Evolutionary conservation across 1,140 invertebrate genomes (phyloP).

Genomic region (Thaumatotibia leucotreta): DNA sequence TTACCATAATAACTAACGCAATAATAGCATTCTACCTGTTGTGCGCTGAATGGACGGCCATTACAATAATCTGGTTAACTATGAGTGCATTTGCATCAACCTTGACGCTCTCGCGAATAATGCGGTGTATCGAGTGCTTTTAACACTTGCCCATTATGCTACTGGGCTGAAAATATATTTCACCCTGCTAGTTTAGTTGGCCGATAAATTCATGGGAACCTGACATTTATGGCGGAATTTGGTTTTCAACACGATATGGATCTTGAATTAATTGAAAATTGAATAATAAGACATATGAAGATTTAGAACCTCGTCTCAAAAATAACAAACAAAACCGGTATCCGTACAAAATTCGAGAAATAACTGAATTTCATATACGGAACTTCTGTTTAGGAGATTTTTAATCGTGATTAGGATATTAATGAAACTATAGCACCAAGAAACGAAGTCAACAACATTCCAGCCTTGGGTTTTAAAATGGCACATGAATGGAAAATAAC

Average conservation of each 20-base stretch:
- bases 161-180: constrained; percentile 7
- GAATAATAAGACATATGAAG: not conserved
- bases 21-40: constrained; percentile 2
- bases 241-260: not conserved
- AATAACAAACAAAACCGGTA: too few species aligned
- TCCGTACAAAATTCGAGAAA: too few species aligned
- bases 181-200: not conserved
- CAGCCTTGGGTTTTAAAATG: not conserved
- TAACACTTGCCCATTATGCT: constrained; percentile 27
- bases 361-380: too few species aligned
- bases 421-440: not conserved
- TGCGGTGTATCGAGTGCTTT: constrained; percentile 37
- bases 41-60: not conserved
- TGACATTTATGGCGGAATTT: constrained; percentile 5
- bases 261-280: not conserved
- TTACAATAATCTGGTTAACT: constrained; percentile 14
- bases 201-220: constrained; percentile 6
- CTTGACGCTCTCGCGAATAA: constrained; percentile 43
- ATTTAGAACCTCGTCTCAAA: not conserved
- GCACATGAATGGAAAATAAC: not conserved
- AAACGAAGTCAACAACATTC: constrained; percentile 2
- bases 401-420: not conserved
- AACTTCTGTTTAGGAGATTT: too few species aligned
- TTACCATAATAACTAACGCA: not conserved
- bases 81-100: constrained; percentile 39